These are phyloP conservation scores for Dufourea novaeangliae DNA, from an alignment of 1,140 invertebrate genomes.

Conservation along the genomic window DNA sequence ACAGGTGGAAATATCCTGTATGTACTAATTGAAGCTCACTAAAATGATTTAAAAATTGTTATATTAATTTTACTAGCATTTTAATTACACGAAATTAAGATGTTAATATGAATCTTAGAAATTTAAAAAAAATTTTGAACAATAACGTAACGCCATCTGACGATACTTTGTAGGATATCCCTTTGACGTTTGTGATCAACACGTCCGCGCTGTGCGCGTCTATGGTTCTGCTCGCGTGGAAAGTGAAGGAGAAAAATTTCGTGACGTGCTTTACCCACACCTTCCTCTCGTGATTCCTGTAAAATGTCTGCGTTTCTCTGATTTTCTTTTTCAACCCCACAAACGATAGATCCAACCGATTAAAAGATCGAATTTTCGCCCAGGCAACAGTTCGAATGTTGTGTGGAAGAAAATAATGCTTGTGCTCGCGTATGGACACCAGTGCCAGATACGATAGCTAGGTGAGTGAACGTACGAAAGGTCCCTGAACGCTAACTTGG, in stretches of 20 bases:
- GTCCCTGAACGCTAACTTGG: conserved; percentile 41
- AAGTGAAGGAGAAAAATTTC: conserved; percentile 59
- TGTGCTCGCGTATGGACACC: conserved; percentile 56
- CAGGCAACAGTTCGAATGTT: conserved; percentile 22
- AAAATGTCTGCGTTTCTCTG: conserved; percentile 53
- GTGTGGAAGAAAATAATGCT: conserved; percentile 61
- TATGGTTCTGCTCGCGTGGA: conserved; percentile 63
- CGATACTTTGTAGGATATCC: conserved; percentile 3
- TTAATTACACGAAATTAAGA: neutral
- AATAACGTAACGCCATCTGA: conserved; percentile 29
- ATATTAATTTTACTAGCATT: neutral
- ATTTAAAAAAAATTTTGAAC: conserved; percentile 25
- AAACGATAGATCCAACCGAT: neutral
- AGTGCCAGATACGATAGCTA: conserved; percentile 65
- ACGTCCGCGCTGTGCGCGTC: conserved; percentile 46
- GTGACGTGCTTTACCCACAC: conserved; percentile 65
- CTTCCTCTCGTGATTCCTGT: conserved; percentile 12
- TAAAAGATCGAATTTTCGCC: neutral
- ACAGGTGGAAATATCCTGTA: neutral
- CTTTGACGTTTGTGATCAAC: conserved; percentile 53
- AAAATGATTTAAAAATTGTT: neutral
- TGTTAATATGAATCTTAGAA: neutral
- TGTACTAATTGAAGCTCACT: too few relatives aligned
- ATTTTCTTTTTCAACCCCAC: neutral
- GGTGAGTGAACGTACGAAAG: conserved; percentile 60